Percentiles rank a stretch among this genome's conserved stretches.
These are phyloP conservation scores for Aix galericulata DNA, from an alignment of 2,113 vertebrate species.

Conservation along the genomic window DNA sequence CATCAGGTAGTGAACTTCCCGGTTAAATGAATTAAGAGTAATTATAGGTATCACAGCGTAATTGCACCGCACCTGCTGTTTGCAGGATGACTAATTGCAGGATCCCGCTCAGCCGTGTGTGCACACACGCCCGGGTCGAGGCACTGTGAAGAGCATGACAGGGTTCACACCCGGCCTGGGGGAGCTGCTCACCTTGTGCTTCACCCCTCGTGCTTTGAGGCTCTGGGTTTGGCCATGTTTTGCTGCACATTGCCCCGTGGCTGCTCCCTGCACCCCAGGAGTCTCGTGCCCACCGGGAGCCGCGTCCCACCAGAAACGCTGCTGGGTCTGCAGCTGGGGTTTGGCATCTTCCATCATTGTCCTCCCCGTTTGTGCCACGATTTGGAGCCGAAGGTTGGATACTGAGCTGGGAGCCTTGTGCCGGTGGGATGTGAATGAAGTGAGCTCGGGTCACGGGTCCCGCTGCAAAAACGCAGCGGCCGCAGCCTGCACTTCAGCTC, in stretches of 20 bases:
- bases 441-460: background rate
- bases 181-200: background rate
- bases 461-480: background rate
- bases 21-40: slow-evolving; percentile 8
- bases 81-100: slow-evolving; percentile 2
- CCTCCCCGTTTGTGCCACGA: background rate
- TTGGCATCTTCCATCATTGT: background rate
- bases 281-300: rapidly evolving
- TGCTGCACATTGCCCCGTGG: background rate
- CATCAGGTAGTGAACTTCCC: slow-evolving; percentile 17
- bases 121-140: background rate
- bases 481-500: background rate
- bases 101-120: background rate
- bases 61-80: background rate
- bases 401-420: background rate
- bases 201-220: background rate
- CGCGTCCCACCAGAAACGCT: background rate
- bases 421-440: rapidly evolving
- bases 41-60: background rate
- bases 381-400: background rate
- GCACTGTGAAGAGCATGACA: background rate
- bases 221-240: background rate
- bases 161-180: background rate
- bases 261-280: background rate
- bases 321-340: background rate